These are phyloP conservation scores for Ochropleura plecta DNA, from an alignment of 2,888 invertebrate genomes.

Conservation along the genomic window DNA sequence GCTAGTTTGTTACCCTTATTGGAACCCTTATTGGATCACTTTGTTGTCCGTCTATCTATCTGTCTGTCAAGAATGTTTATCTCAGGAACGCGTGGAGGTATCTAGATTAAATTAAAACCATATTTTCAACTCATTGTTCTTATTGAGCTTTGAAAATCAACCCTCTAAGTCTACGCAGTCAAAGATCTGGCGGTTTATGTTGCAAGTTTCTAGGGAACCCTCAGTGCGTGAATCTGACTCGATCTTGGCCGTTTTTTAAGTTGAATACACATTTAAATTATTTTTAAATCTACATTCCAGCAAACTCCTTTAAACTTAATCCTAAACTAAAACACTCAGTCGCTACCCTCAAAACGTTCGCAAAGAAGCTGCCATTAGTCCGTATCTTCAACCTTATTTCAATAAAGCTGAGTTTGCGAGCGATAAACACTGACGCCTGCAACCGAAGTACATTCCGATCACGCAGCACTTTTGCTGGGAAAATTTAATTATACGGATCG, in stretches of 20 bases:
- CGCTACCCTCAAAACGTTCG: constrained; percentile 30
- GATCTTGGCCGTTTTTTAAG: background rate
- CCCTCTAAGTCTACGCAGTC: too few species aligned
- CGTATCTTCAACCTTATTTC: constrained; percentile 52
- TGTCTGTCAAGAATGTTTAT: too few species aligned
- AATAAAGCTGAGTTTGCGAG: constrained; percentile 53
- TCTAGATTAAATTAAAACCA: too few species aligned
- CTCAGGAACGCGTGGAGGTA: too few species aligned
- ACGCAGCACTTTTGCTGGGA: constrained; percentile 82
- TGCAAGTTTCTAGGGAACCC: too few species aligned
- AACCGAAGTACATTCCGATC: constrained; percentile 77
- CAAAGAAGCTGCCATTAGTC: constrained; percentile 25
- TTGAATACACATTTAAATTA: background rate
- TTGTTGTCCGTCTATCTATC: too few species aligned
- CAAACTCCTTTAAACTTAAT: background rate
- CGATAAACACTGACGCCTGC: constrained; percentile 61
- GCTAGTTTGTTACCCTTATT: too few species aligned
- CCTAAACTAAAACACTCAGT: constrained; percentile 21
- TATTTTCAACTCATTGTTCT: too few species aligned
- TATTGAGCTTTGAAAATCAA: too few species aligned
- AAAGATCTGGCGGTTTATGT: too few species aligned
- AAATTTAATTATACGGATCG: constrained; percentile 88
- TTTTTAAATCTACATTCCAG: background rate
- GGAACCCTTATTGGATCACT: too few species aligned
- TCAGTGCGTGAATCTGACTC: too few species aligned